Conservation (phyloP, 2,888 invertebrate genomes). For the Cryptosula pallasiana region DNA sequence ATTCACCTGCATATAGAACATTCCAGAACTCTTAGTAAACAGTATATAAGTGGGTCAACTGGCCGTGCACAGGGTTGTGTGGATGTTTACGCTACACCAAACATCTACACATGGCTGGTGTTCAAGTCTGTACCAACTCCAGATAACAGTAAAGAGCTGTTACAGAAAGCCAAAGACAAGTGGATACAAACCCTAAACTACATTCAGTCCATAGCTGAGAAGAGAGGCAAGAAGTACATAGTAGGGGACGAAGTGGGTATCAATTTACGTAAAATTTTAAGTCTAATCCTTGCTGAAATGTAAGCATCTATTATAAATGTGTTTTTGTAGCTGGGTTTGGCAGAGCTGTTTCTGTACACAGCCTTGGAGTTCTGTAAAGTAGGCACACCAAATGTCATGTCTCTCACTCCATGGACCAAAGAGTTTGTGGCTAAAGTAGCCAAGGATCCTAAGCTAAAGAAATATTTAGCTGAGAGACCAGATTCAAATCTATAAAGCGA, state of each 20-base stretch:
- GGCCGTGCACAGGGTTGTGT: not conserved
- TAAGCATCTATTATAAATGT: too few species aligned
- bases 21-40: too few species aligned
- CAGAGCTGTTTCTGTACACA: not conserved
- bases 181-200: not conserved
- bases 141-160: not conserved
- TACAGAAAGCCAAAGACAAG: constrained; percentile 6
- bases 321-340: constrained; percentile 8
- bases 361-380: constrained; percentile 16
- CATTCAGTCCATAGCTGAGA: not conserved
- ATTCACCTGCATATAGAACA: not conserved
- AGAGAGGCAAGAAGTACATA: constrained; percentile 18
- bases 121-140: constrained; percentile 5
- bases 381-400: not conserved
- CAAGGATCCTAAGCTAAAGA: not conserved
- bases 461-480: constrained; percentile 15
- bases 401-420: constrained; percentile 13
- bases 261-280: too few species aligned
- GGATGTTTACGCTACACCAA: not conserved
- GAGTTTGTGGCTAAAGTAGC: not conserved
- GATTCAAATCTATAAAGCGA: not conserved
- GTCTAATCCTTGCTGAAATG: too few species aligned
- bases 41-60: too few species aligned
- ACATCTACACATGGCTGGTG: constrained; percentile 8
- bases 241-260: not conserved